A percentile compares a stretch with the other conserved stretches of the same genome.
Conservation (phyloP, 2,888 invertebrate genomes). For the Mylabris sibirica region DNA sequence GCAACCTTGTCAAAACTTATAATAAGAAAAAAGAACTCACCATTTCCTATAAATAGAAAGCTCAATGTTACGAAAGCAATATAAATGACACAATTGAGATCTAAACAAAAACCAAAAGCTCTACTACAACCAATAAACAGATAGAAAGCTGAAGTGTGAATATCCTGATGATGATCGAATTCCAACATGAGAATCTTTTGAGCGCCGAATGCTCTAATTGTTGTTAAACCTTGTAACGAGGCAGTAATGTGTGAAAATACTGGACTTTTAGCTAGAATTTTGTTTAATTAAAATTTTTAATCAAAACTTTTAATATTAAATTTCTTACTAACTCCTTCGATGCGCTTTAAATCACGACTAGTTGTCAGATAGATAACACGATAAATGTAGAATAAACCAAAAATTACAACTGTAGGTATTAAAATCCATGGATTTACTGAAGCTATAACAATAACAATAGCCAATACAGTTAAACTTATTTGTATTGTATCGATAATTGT, state of each 20-base stretch:
- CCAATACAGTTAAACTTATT: constrained; percentile 56
- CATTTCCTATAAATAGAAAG: constrained; percentile 42
- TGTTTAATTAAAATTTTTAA: background rate
- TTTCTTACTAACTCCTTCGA: constrained; percentile 71
- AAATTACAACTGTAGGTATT: constrained; percentile 70
- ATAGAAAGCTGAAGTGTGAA: constrained; percentile 79
- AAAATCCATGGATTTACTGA: constrained; percentile 73
- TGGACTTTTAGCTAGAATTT: constrained; percentile 73
- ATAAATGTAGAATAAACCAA: constrained; percentile 70
- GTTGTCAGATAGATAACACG: constrained; percentile 73
- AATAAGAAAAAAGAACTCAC: background rate
- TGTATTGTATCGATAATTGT: constrained; percentile 13
- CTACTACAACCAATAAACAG: constrained; percentile 70
- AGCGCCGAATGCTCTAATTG: constrained; percentile 76
- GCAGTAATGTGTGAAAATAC: constrained; percentile 80
- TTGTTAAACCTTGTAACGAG: constrained; percentile 78
- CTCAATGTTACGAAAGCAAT: constrained; percentile 49
- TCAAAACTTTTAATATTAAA: background rate
- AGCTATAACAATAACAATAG: constrained; percentile 74
- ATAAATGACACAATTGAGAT: constrained; percentile 57
- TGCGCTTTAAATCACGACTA: constrained; percentile 75
- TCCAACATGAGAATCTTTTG: constrained; percentile 69
- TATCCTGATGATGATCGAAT: constrained; percentile 71
- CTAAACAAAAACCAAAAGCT: constrained; percentile 77
- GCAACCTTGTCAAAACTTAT: too few species aligned